Percentiles rank a stretch among this genome's conserved stretches.
phyloP scores from a whole-genome alignment of 2,888 invertebrate species.

The Acrobasis consociella region DNA sequence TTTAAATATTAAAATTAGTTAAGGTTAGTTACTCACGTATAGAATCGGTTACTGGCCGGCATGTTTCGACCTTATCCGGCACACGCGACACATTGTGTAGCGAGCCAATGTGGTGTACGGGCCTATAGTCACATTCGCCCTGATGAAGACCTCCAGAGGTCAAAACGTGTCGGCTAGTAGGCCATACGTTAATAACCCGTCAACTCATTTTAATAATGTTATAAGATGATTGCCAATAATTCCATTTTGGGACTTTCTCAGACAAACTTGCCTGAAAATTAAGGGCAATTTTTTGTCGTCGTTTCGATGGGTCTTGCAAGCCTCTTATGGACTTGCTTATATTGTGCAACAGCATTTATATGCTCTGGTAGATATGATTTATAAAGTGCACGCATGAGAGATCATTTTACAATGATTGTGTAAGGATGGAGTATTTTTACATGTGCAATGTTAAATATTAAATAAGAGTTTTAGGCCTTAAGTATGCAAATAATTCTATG shows the following conservation, averaged over 20 bases:
- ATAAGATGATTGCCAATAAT: no score
- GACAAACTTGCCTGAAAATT: not conserved
- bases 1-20: no score
- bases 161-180: no score
- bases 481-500: not conserved
- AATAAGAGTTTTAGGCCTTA: not conserved
- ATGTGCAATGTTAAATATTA: conserved; percentile 33
- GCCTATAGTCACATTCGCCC: no score
- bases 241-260: not conserved
- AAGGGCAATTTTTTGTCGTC: conserved; percentile 1
- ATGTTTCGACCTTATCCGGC: no score
- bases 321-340: not conserved
- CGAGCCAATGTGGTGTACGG: no score
- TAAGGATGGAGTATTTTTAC: conserved; percentile 12
- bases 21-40: no score
- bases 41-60: no score
- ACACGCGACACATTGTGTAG: no score
- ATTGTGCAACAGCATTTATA: not conserved
- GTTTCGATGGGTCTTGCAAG: not conserved
- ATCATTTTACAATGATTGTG: not conserved
- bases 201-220: no score
- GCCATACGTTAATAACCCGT: no score
- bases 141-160: no score
- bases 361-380: not conserved
- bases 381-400: not conserved